phyloP scores from a whole-genome alignment of 2,888 invertebrate genomes.

The Orchestes rusci region DNA sequence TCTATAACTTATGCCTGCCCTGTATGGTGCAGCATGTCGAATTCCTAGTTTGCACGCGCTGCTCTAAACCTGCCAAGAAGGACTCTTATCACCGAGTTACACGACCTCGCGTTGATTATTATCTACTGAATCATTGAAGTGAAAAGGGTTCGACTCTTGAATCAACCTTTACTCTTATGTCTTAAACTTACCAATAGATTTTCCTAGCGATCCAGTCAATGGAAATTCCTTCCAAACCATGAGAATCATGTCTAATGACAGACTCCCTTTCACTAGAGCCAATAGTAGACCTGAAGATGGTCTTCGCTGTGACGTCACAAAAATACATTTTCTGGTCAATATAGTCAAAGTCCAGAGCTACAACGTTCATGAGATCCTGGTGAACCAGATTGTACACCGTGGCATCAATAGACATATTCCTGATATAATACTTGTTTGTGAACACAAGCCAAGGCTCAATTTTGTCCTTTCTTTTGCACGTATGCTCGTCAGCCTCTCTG shows the following conservation, averaged over 20 bases:
- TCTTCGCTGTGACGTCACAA: slow-evolving; percentile 93
- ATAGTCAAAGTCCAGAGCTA: slow-evolving; percentile 91
- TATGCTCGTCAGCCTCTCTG: slow-evolving; percentile 75
- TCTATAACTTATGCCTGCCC: too few relatives aligned
- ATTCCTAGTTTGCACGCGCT: too few relatives aligned
- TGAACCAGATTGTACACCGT: slow-evolving; percentile 77
- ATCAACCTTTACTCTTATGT: neutral
- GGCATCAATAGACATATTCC: slow-evolving; percentile 92
- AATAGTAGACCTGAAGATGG: slow-evolving; percentile 73
- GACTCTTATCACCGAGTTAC: too few relatives aligned
- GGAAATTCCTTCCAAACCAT: slow-evolving; percentile 91
- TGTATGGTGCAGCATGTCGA: too few relatives aligned
- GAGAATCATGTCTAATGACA: slow-evolving; percentile 86
- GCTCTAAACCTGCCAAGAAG: too few relatives aligned
- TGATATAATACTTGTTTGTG: slow-evolving; percentile 95
- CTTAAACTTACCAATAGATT: slow-evolving; percentile 69
- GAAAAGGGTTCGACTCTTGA: neutral
- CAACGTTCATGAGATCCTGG: slow-evolving; percentile 93
- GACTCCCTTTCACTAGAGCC: slow-evolving; percentile 63
- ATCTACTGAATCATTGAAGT: neutral
- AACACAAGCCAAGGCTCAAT: slow-evolving; percentile 83
- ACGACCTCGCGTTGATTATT: too few relatives aligned
- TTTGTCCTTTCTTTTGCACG: slow-evolving; percentile 82
- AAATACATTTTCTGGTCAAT: slow-evolving; percentile 82
- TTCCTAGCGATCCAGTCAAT: slow-evolving; percentile 96